Evolutionary conservation across 2,888 invertebrate species (phyloP), one percentile per base, ranked within the genome.

Genomic region (Pelosia muscerda): DNA sequence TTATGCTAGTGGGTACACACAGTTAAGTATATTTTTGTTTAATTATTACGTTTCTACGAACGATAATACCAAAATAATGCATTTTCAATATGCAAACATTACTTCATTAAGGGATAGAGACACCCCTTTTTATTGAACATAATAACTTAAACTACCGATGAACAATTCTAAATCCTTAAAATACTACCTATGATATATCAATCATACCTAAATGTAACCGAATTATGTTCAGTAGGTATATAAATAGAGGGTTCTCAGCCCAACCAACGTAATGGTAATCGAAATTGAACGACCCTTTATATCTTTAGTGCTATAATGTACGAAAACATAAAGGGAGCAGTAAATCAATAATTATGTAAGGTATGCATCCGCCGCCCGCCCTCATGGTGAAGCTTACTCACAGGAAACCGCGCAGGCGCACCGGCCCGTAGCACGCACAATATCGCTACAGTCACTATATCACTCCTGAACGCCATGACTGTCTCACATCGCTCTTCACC

Each of bases 371-470:
- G 81, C 86, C 92, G 92, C 92, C 92, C 93, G 92, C 92, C 92
- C 90, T 86, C 69, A 83, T 81, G 63, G 69, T 59, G 68, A 75
- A 81, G 83, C 84, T 81, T 81, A 93, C 95, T 95, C 86, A 95
- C 95, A 82, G 95, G 94, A 87, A 95, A 92, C 84, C 89, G 92
- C 90, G 95, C 95, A 85, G 94, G 89, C 90, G 93, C 90, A 80
- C 86, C 91, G 86, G 85, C 85, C 79, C 90, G 93, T 84, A 94
- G 88, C 88, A 89, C 89, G 84, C 88, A 86, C 79, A 93, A 79
- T 82, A 93, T 81, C 81, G 88, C 87, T 81, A 90, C 87, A 77
- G 86, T 80, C 86, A 91, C 90, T 78, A 88, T 81, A 77, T 86
- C 83, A 86, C 84, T 83, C 83, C 78, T 83, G 73, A 84, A 83